phyloP scores from a whole-genome alignment of 2,113 vertebrate genomes.

The Ondatra zibethicus region DNA sequence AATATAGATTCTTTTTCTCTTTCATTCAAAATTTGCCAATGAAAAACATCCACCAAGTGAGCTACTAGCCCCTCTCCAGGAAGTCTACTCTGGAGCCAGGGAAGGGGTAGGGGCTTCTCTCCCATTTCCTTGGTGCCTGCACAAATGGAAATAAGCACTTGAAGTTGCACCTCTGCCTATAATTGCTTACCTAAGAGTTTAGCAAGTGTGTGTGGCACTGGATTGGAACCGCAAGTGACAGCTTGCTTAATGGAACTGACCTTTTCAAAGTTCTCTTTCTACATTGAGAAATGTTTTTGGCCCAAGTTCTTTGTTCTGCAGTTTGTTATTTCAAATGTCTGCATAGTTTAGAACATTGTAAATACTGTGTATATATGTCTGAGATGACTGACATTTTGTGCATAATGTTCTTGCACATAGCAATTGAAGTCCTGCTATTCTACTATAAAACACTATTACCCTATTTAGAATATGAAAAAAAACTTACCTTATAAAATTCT shows the following conservation, averaged over 20 bases:
- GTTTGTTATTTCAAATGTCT: slow-evolving; percentile 21
- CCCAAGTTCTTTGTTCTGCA: neutral
- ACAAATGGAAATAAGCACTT: neutral
- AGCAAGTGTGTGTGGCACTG: neutral
- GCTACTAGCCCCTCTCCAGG: neutral
- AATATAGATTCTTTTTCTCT: neutral
- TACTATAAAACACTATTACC: neutral
- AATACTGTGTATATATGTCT: neutral
- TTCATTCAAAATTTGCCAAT: neutral
- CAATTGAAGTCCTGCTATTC: neutral
- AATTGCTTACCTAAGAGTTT: slow-evolving; percentile 7
- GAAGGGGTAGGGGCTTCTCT: neutral
- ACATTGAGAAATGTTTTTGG: neutral
- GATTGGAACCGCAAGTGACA: neutral
- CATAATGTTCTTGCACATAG: neutral
- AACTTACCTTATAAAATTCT: slow-evolving; percentile 37
- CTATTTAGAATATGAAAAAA: neutral
- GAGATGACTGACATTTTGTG: slow-evolving; percentile 1
- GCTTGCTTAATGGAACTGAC: slow-evolving; percentile 15
- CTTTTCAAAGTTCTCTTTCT: slow-evolving; percentile 17
- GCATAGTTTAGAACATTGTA: neutral
- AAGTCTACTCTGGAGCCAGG: neutral
- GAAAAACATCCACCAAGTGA: neutral
- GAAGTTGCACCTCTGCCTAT: neutral
- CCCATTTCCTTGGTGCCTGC: neutral